phyloP scores from a whole-genome alignment of 2,113 vertebrate species.

The Delphinus delphis region DNA sequence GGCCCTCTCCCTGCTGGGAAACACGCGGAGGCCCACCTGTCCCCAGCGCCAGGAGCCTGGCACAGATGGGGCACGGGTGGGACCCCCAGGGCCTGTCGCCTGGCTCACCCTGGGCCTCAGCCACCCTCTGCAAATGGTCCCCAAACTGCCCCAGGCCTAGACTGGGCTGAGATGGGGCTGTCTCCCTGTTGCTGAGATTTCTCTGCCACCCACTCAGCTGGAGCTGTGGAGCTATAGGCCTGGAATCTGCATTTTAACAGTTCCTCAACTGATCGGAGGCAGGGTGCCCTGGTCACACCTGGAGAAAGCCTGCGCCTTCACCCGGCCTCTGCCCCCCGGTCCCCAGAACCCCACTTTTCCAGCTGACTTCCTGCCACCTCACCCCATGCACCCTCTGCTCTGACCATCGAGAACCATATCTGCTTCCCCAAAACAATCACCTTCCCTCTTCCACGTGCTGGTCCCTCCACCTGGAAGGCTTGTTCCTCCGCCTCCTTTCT shows the following conservation, averaged over 20 bases:
- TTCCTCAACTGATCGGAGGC: neutral
- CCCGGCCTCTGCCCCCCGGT: neutral
- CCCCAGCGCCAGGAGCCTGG: neutral
- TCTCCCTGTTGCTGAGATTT: neutral
- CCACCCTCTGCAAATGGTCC: neutral
- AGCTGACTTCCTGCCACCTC: neutral
- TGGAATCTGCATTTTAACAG: neutral
- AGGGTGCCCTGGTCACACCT: rapidly evolving
- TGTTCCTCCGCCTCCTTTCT: neutral
- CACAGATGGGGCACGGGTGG: rapidly evolving
- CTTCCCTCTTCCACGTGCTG: neutral
- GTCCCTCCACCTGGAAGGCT: rapidly evolving
- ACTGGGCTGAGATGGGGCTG: rapidly evolving
- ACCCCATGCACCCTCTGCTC: rapidly evolving
- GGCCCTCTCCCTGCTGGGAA: neutral
- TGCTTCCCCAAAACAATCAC: neutral
- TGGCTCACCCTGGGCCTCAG: neutral
- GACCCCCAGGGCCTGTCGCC: too few relatives aligned
- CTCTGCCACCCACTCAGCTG: neutral
- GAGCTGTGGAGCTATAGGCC: neutral
- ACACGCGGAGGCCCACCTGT: neutral
- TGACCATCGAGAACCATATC: neutral
- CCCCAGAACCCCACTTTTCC: neutral
- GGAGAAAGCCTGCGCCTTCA: neutral
- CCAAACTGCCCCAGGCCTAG: neutral